These are phyloP conservation scores for Mus pahari DNA, from an alignment of 2,113 vertebrate genomes.

Conservation along the genomic window DNA sequence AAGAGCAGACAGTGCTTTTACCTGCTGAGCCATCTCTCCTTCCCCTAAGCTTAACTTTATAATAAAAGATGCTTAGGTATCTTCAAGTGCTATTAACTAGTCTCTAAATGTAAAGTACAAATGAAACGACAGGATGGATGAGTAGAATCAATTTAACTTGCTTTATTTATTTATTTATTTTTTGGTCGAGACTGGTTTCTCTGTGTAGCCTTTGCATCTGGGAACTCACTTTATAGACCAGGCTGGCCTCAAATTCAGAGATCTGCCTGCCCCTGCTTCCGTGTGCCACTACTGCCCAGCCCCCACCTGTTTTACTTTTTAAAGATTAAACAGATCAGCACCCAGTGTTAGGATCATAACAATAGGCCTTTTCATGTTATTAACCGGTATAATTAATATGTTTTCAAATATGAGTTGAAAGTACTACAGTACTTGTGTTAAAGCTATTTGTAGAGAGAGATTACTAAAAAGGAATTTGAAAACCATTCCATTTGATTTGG, in stretches of 20 bases:
- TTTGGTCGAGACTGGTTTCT: neutral
- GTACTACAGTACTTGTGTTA: conserved; percentile 56
- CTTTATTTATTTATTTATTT: neutral
- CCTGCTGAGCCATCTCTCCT: no score
- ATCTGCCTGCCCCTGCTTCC: neutral
- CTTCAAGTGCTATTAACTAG: conserved; percentile 48
- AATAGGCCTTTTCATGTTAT: conserved; percentile 61
- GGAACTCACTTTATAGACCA: neutral
- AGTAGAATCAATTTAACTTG: conserved; percentile 37
- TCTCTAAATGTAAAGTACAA: conserved; percentile 57
- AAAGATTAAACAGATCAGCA: conserved; percentile 56
- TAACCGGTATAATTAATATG: conserved; percentile 4
- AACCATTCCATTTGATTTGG: conserved; percentile 68
- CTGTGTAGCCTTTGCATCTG: neutral
- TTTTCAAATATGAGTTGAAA: conserved; percentile 58
- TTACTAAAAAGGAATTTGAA: conserved; percentile 68
- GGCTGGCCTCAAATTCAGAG: neutral
- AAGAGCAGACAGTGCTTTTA: no score
- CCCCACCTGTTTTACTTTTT: conserved; percentile 39
- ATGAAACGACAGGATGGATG: conserved; percentile 55
- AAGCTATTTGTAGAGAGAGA: conserved; percentile 34
- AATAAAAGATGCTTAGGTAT: conserved; percentile 23
- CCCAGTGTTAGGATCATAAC: conserved; percentile 1
- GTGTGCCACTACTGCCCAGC: neutral
- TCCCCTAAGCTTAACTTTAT: conserved; percentile 24